phyloP scores from a whole-genome alignment of 2,113 vertebrate genomes.

The Egretta garzetta region DNA sequence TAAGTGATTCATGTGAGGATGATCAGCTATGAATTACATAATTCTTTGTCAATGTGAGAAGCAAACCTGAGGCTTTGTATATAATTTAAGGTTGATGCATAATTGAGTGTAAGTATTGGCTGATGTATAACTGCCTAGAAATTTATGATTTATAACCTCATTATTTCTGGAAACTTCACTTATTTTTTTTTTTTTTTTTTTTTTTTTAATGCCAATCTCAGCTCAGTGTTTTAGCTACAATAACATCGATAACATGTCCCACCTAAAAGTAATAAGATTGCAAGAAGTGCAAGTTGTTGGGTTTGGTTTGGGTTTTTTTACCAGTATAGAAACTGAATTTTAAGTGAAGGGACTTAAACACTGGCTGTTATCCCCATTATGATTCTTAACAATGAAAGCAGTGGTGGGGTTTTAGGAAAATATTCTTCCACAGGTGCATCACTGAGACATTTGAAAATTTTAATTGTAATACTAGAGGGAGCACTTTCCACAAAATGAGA shows the following conservation, averaged over 20 bases:
- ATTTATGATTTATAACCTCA: background rate
- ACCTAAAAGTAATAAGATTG: background rate
- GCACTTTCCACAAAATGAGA: background rate
- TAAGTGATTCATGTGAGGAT: background rate
- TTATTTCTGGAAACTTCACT: background rate
- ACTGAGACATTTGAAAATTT: background rate
- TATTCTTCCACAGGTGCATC: background rate
- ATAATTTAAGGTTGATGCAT: background rate
- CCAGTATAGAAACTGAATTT: background rate
- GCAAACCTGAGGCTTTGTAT: background rate
- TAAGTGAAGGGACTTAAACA: background rate
- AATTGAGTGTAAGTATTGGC: background rate
- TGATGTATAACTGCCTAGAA: background rate
- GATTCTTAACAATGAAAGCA: background rate
- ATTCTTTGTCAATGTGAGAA: background rate
- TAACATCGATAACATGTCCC: fast-evolving
- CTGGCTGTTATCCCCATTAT: background rate
- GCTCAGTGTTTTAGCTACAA: background rate
- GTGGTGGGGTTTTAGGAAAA: background rate
- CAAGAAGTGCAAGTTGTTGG: background rate
- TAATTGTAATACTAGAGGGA: background rate
- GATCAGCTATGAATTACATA: background rate
- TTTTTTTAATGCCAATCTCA: background rate
- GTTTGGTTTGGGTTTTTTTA: background rate
- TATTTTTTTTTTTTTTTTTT: background rate